Evolutionary conservation across 2,797 vertebrate genomes (phyloP), one percentile per base, ranked within the genome.

Genomic region (Megalops cyprinoides): DNA sequence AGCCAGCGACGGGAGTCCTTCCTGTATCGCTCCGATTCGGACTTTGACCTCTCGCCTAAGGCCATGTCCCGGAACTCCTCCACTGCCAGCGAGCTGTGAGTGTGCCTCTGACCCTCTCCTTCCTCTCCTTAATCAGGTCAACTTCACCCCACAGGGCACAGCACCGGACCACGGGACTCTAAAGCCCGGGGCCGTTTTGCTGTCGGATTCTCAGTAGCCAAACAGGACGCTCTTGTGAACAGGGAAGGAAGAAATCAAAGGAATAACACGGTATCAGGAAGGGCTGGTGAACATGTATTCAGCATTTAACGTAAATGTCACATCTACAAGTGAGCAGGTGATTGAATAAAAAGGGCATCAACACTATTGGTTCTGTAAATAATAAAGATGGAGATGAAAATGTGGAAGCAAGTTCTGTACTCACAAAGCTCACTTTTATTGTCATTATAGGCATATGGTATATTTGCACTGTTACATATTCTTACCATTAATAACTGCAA

Each of bases 21-120:
- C 93, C 95, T 98, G 4, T 98, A 98, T 91, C 96, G 97, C 81
- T 97, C 96, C 0, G 97, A 98, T 92, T 97, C 97, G 0, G 97
- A 98, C 92, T 97, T 96, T 6, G 96, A 98, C 88, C 94, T 97
- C 78, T 97, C 96, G 4, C 95, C 96, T 0, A 97, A 97, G 87
- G 91, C 93, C 88, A 94, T 96, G 84, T 97, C 97, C 85, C 92
- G 95, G 86, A 98, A 97, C 90, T 95, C 96, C 12, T 97, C 97
- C 18, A 91, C 91, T 0, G 94, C 95, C 90, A 97, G 96, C 0
- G 97, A 99, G 90, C 90, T 97, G 97, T 99, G 89, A 97, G 97
- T 95, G 56, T 46, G n/a, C 31, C 9, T 18, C 1, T 8, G 42
- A 55, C 2, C 31, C 31, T n/a, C 65, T 12, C 23, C 74, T 18